Conservation (phyloP, 2,797 vertebrate species). For the Setipinna tenuifilis region DNA sequence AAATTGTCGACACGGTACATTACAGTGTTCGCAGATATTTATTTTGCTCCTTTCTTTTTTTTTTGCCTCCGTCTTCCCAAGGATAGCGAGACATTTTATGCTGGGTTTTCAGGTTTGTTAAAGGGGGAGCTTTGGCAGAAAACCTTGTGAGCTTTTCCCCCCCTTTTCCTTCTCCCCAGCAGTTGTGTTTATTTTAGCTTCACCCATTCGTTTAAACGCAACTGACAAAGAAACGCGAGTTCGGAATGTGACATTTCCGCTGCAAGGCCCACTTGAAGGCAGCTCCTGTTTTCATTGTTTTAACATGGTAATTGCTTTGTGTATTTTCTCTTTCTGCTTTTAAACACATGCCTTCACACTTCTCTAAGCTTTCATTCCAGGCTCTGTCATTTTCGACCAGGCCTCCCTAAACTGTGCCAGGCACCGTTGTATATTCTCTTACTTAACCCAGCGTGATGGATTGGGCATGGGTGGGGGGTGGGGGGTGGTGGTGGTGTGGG, state of each 20-base stretch:
- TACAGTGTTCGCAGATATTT: slow-evolving; percentile 22
- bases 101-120: slow-evolving; percentile 28
- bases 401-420: slow-evolving; percentile 46
- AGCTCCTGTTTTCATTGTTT: slow-evolving; percentile 59
- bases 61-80: slow-evolving; percentile 37
- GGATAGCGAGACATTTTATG: slow-evolving; percentile 51
- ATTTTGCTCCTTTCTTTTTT: slow-evolving; percentile 35
- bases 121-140: slow-evolving; percentile 41
- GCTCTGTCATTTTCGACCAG: slow-evolving; percentile 21
- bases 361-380: slow-evolving; percentile 20
- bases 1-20: slow-evolving; percentile 36
- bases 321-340: slow-evolving; percentile 60
- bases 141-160: slow-evolving; percentile 34
- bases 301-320: slow-evolving; percentile 63
- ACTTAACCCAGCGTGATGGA: slow-evolving; percentile 51
- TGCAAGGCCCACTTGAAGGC: slow-evolving; percentile 60
- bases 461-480: background rate
- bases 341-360: slow-evolving; percentile 57
- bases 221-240: slow-evolving; percentile 64
- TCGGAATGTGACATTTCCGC: slow-evolving; percentile 64
- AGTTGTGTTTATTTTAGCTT: slow-evolving; percentile 58
- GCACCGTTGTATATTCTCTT: slow-evolving; percentile 47
- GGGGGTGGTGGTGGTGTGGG: background rate
- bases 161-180: slow-evolving; percentile 41
- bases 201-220: slow-evolving; percentile 64